These are phyloP conservation scores for Peromyscus californicus DNA, from an alignment of 2,113 vertebrate species.

Conservation along the genomic window DNA sequence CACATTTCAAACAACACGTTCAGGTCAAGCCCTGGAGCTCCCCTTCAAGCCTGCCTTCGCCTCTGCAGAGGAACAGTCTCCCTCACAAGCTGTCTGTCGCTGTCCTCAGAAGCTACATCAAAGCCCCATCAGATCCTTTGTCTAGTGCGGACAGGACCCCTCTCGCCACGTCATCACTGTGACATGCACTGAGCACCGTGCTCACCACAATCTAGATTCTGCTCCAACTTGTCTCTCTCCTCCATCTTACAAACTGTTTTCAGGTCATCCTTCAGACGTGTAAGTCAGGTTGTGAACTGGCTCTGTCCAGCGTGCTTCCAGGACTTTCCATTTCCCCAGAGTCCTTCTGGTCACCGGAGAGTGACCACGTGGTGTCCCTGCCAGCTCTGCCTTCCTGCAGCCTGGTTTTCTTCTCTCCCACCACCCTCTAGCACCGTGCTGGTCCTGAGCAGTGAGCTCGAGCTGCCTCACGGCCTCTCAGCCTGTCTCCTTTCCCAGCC, in stretches of 20 bases:
- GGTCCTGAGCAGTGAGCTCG: background rate
- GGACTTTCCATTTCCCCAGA: background rate
- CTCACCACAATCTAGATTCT: background rate
- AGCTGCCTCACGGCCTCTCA: background rate
- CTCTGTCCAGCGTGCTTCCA: background rate
- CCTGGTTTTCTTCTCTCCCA: background rate
- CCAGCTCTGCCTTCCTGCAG: background rate
- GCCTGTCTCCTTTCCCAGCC: background rate
- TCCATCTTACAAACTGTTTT: background rate
- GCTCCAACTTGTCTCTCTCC: background rate
- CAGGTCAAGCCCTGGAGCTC: background rate
- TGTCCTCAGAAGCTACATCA: background rate
- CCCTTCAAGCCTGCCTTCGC: background rate
- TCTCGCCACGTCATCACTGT: background rate
- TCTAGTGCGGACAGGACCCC: no score
- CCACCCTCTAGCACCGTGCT: background rate
- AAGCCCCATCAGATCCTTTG: background rate
- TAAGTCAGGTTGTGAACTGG: background rate
- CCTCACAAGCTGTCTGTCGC: background rate
- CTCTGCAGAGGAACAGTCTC: background rate
- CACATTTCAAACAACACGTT: background rate
- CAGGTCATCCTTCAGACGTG: background rate
- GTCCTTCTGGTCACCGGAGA: background rate
- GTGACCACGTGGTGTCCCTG: background rate
- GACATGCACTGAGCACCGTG: background rate